Evolutionary conservation across 2,888 invertebrate species (phyloP), one percentile per base, ranked within the genome.

Genomic region (Amiota communis): DNA sequence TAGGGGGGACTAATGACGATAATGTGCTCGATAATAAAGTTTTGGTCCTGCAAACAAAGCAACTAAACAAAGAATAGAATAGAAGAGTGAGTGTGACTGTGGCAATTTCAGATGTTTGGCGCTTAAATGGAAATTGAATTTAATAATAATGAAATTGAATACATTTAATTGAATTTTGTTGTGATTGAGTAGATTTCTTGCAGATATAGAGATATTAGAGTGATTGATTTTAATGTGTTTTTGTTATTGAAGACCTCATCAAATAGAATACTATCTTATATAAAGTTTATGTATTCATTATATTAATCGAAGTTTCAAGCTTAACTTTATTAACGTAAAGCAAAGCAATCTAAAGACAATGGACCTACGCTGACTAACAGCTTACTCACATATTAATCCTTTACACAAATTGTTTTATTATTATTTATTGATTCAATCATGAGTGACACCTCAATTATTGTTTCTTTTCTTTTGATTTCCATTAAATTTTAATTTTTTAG

Each of bases 21-120:
- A 63, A 63, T 63, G 36, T 63, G 23, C 46, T 6, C 10, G 63
- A 13, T 63, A 63, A 63, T 63, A 63, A 63, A 63, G 63, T 63
- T 63, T 63, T 36, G 36, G 11, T 46, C 36, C n/a, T 63, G 36
- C 63, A 46, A 23, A 63, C 63, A 63, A 63, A 63, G 36, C 36
- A 36, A 36, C 36, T 36, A 36, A 36, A 6, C 36, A 36, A 6
- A 36, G 36, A 36, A 6, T 0, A 36, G 36, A 36, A 6, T 2
- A 6, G 36, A 2, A 36, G 36, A 36, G 36, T 36, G 6, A 36
- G 36, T 2, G 36, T 36, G 36, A 36, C 36, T 4, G 36, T 36
- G 36, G 36, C 36, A 36, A 36, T 36, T 36, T 36, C 8, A 36
- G 36, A 4, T 36, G 36, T 36, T 36, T 36, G 36, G 36, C 6